phyloP scores from a whole-genome alignment of 2,797 vertebrate species.

The Botia kubotai region DNA sequence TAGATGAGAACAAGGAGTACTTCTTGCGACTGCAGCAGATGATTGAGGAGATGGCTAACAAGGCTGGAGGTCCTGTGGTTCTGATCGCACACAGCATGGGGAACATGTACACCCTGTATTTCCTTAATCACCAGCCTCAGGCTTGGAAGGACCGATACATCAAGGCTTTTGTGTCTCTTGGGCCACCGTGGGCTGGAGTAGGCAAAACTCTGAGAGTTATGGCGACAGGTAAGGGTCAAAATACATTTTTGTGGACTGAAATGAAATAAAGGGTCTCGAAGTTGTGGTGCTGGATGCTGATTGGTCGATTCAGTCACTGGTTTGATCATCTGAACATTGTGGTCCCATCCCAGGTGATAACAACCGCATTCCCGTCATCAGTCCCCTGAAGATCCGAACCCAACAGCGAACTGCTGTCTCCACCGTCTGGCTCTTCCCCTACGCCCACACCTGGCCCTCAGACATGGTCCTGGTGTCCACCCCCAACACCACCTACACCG shows the following conservation, averaged over 20 bases:
- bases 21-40: slow-evolving; percentile 87
- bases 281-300: background rate
- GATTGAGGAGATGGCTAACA: slow-evolving; percentile 90
- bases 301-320: background rate
- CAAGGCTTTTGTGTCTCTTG: slow-evolving; percentile 86
- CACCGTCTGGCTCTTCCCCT: slow-evolving; percentile 93
- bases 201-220: slow-evolving; percentile 93
- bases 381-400: slow-evolving; percentile 88
- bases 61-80: slow-evolving; percentile 86
- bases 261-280: background rate
- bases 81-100: slow-evolving; percentile 98
- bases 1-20: slow-evolving; percentile 93
- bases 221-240: slow-evolving; percentile 82
- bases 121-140: slow-evolving; percentile 92
- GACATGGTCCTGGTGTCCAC: slow-evolving; percentile 88
- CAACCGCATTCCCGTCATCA: slow-evolving; percentile 92
- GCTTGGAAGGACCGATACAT: slow-evolving; percentile 95
- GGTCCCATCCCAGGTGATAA: slow-evolving; percentile 85
- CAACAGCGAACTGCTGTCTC: slow-evolving; percentile 93
- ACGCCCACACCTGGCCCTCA: slow-evolving; percentile 87
- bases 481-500: slow-evolving; percentile 86
- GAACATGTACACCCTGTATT: slow-evolving; percentile 97
- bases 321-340: background rate
- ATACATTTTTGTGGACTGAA: background rate
- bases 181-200: slow-evolving; percentile 94